phyloP scores from a whole-genome alignment of 2,888 invertebrate genomes.

The Oxystoma pomonae region DNA sequence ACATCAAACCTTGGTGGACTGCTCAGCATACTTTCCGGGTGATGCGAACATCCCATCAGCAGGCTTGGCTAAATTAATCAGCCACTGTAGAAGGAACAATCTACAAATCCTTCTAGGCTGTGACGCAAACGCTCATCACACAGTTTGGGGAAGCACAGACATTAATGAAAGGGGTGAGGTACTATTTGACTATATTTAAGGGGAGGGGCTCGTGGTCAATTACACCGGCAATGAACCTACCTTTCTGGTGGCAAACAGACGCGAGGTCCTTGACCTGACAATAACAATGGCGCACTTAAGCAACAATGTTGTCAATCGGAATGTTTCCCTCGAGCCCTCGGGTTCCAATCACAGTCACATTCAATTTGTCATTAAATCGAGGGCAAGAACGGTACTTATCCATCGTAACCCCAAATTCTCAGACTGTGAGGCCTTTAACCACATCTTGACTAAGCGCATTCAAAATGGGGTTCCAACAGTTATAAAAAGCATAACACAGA shows the following conservation, averaged over 20 bases:
- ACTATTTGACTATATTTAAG: conserved; percentile 15
- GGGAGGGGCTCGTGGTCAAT: conserved; percentile 5
- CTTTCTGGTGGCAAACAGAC: conserved; percentile 13
- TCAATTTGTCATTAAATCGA: not conserved
- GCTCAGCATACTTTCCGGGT: too few relatives aligned
- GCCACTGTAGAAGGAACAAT: not conserved
- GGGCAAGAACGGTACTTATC: not conserved
- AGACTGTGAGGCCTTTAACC: not conserved
- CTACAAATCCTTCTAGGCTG: conserved; percentile 13
- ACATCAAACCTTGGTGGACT: too few relatives aligned
- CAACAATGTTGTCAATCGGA: not conserved
- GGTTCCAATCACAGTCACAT: conserved; percentile 13
- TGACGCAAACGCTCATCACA: conserved; percentile 17
- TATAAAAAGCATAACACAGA: not conserved
- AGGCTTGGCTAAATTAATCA: too few relatives aligned
- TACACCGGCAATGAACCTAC: conserved; percentile 16
- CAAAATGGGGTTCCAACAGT: too few relatives aligned
- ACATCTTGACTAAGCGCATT: conserved; percentile 1
- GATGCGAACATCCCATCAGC: too few relatives aligned
- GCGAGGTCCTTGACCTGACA: conserved; percentile 16
- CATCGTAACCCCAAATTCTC: conserved; percentile 1
- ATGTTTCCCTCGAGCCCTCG: too few relatives aligned
- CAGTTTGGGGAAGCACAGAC: conserved; percentile 14
- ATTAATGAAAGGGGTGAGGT: too few relatives aligned
- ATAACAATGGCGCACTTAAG: not conserved